phyloP scores from a whole-genome alignment of 2,113 vertebrate species.

The Bufo gargarizans region DNA sequence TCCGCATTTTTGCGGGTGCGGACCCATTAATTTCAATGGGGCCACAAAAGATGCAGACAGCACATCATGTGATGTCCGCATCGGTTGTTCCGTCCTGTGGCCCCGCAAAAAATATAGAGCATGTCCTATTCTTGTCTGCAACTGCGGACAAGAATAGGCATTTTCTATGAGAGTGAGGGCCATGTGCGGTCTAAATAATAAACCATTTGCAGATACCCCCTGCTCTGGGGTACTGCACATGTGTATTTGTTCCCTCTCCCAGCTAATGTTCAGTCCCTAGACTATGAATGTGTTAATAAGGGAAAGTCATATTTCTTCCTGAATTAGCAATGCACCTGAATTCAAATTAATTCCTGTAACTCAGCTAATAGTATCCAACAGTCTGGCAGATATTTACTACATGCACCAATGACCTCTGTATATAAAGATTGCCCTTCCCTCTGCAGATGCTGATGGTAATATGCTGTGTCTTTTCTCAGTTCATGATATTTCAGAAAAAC shows the following conservation, averaged over 20 bases:
- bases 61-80: no score
- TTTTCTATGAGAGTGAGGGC: no score
- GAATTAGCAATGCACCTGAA: slow-evolving; percentile 24
- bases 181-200: no score
- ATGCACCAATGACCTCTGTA: slow-evolving; percentile 21
- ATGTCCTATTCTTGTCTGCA: no score
- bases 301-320: slow-evolving; percentile 13
- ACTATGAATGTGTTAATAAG: neutral
- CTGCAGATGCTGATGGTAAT: neutral
- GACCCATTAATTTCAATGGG: no score
- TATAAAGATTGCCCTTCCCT: slow-evolving; percentile 4
- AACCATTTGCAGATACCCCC: no score
- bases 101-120: no score
- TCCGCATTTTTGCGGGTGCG: no score
- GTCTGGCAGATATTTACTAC: slow-evolving; percentile 20
- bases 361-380: slow-evolving; percentile 12
- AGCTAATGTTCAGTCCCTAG: neutral
- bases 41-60: no score
- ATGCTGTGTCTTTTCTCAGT: neutral
- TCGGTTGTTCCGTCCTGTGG: no score
- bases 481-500: slow-evolving; percentile 3
- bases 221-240: neutral
- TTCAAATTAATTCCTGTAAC: slow-evolving; percentile 33
- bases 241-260: neutral
- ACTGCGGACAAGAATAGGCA: no score